Conservation (phyloP, 2,797 vertebrate genomes). For the Alauda arvensis region DNA sequence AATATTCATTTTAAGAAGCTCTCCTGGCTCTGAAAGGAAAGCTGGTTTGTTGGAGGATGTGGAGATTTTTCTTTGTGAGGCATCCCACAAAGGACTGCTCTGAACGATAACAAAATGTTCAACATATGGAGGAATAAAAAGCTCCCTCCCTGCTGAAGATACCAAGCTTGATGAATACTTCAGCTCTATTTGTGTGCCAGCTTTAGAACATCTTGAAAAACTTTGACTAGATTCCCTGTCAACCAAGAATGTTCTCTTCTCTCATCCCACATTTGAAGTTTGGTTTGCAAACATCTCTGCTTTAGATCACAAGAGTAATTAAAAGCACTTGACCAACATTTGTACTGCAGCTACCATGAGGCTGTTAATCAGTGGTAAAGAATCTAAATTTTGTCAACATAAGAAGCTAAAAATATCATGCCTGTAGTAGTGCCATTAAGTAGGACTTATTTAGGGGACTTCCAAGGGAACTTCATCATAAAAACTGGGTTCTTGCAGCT, state of each 20-base stretch:
- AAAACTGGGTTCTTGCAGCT: not conserved
- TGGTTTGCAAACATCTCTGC: not conserved
- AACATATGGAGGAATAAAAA: not conserved
- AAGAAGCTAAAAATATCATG: not conserved
- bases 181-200: not conserved
- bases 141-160: not conserved
- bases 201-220: not conserved
- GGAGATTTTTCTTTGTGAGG: slow-evolving; percentile 8
- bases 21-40: not conserved
- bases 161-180: not conserved
- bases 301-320: not conserved
- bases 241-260: not conserved
- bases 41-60: not conserved
- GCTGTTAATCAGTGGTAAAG: not conserved
- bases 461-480: not conserved
- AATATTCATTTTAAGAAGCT: not conserved
- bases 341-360: not conserved
- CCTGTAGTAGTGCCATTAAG: not conserved
- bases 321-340: not conserved
- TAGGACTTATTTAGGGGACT: not conserved
- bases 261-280: not conserved
- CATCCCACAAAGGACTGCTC: not conserved
- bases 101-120: slow-evolving; percentile 21
- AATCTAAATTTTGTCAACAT: not conserved
- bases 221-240: not conserved